Conservation (phyloP, 2,113 vertebrate genomes). For the Amblyopsis rosae region DNA sequence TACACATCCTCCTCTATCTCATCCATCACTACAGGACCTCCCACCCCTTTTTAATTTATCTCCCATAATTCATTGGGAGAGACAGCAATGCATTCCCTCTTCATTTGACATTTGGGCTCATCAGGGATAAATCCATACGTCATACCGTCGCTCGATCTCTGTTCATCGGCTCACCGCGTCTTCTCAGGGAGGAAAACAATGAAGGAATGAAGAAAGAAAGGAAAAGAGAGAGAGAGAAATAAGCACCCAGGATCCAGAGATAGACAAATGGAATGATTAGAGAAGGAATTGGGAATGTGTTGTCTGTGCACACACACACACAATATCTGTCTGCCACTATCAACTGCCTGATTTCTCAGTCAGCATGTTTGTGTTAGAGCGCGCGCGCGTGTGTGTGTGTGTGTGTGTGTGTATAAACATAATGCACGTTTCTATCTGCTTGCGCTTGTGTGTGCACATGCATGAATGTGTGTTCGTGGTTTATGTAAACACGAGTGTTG, state of each 20-base stretch:
- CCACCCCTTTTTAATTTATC: not conserved
- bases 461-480: not conserved
- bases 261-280: not conserved
- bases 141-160: not conserved
- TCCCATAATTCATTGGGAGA: not conserved
- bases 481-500: not conserved
- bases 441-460: not conserved
- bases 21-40: not conserved
- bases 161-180: not conserved
- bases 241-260: too few species aligned
- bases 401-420: too few species aligned
- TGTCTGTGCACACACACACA: not conserved
- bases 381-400: too few species aligned
- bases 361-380: too few species aligned
- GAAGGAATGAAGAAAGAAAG: not conserved
- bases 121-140: not conserved
- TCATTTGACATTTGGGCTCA: conserved; percentile 3
- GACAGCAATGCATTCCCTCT: conserved; percentile 5
- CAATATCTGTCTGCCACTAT: not conserved
- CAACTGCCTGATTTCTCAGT: not conserved
- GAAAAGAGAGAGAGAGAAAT: not conserved
- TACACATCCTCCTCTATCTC: not conserved
- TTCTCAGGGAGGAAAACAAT: not conserved
- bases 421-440: not conserved
- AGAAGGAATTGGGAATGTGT: not conserved